Percentiles rank a stretch among this genome's conserved stretches.
Conservation (phyloP, 2,797 vertebrate species). For the Thalassophryne amazonica region DNA sequence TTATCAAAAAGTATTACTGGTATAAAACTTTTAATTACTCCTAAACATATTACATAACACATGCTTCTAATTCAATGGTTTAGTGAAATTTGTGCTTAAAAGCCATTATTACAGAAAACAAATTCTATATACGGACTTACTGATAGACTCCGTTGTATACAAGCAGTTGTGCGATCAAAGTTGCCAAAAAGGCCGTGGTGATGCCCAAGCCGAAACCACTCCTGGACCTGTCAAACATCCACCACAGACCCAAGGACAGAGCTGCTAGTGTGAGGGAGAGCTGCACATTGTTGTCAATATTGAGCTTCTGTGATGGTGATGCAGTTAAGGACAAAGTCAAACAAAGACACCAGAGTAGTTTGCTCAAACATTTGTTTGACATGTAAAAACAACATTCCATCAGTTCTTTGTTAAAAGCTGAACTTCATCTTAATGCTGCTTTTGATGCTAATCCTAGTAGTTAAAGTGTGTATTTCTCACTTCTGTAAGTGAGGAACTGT, state of each 20-base stretch:
- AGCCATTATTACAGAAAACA: no score
- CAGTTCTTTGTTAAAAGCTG: neutral
- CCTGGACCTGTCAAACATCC: constrained; percentile 96
- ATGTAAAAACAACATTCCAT: neutral
- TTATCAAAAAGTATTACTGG: no score
- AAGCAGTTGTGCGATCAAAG: constrained; percentile 92
- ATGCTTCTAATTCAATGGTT: no score
- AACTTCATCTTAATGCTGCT: neutral
- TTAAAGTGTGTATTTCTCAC: neutral
- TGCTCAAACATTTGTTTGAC: constrained; percentile 33
- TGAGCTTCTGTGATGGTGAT: constrained; percentile 85
- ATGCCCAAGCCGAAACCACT: constrained; percentile 97
- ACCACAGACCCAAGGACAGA: constrained; percentile 96
- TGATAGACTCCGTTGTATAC: constrained; percentile 98
- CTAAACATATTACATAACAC: no score
- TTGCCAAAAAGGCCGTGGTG: constrained; percentile 94
- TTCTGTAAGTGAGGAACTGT: neutral
- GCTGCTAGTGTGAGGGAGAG: constrained; percentile 94
- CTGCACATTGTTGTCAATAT: constrained; percentile 96
- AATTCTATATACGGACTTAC: constrained; percentile 39
- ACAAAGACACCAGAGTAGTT: neutral
- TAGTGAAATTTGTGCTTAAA: no score
- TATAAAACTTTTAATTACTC: no score
- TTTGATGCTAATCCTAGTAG: neutral
- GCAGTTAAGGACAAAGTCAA: constrained; percentile 79